These are phyloP conservation scores for Apis laboriosa DNA, from an alignment of 1,140 invertebrate species.

Conservation along the genomic window DNA sequence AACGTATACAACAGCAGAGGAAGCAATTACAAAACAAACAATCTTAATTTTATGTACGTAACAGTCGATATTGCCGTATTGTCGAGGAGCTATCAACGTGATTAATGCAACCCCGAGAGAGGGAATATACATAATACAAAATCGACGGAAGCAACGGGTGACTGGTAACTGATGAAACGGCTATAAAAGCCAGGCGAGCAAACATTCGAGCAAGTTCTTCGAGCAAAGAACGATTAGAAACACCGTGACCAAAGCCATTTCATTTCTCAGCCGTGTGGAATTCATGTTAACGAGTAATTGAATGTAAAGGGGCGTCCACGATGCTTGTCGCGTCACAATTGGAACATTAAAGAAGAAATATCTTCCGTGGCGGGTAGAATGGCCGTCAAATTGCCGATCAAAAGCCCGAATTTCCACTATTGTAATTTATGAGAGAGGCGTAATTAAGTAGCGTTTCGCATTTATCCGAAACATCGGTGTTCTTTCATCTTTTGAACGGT, in stretches of 20 bases:
- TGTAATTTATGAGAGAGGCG: neutral
- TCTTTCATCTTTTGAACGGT: no score
- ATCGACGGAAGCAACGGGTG: constrained; percentile 1
- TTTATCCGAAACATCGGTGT: neutral
- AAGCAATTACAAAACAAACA: neutral
- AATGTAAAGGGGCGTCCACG: constrained; percentile 29
- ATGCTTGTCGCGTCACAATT: neutral
- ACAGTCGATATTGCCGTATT: neutral
- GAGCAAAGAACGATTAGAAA: constrained; percentile 31
- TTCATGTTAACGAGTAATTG: constrained; percentile 49
- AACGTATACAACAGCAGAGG: neutral
- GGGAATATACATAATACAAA: neutral
- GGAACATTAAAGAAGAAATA: constrained; percentile 15
- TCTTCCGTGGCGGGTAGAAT: neutral
- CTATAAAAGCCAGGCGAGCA: neutral
- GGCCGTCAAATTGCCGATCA: neutral
- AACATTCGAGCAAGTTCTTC: neutral
- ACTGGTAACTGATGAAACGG: constrained; percentile 2
- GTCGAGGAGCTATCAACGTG: neutral
- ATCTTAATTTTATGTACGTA: neutral
- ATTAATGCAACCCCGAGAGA: neutral
- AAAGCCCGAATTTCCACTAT: constrained; percentile 9
- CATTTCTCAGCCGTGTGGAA: constrained; percentile 39
- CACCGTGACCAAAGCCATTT: constrained; percentile 31
- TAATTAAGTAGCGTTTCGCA: neutral